Base-by-base conservation (phyloP, 1,140 invertebrate species). In the Rhynchophorus ferrugineus region DNA sequence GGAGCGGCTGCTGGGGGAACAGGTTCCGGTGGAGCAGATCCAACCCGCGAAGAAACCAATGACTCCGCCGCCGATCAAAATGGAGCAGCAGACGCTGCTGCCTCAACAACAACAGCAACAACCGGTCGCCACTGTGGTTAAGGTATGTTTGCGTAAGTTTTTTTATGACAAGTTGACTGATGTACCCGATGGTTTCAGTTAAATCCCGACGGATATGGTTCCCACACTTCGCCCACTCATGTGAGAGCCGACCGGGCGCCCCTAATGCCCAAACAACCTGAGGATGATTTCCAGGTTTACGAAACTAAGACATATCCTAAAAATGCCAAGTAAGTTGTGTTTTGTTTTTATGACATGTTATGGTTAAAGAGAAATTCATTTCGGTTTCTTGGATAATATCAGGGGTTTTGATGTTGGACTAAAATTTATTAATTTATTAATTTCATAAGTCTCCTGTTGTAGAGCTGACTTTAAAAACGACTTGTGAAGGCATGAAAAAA, bases 281-380 rank as follows among this genome's bases (percentile, higher is more conserved):
- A 74, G 52, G 71, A 74, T 56, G 73, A 76, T 49, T 72, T 71
- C 54, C 71, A 72, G 65, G 73, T 68, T 65, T 73, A 71, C 57
- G 73, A 73, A 61, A 75, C 53, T 64, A 61, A 66, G 61, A 69
- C 64, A 48, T 63, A 76, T 71, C 85, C 88, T 65, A 91, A 91
- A 74, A 91, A 91, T 79, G 88, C 88, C 69, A 91, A 91, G 88
- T 91, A 75, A 89, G 87, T 84, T 63, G 24, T 36, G 7, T 34
- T 29, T 13, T 3, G 41, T 19, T 37, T 37, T 3, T 7, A 37
- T n/a, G 13, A 7, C 13, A 5, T 8, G 16, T 37, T 37, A 13
- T 37, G 18, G 24, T 6, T 24, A 13, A 16, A 49, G n/a, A 47
- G 3, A 33, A 17, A 17, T 5, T n/a, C 13, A 37, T n/a, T 7